Evolutionary conservation across 2,888 invertebrate genomes (phyloP), one percentile per base, ranked within the genome.

Genomic region (Hecatera dysodea): DNA sequence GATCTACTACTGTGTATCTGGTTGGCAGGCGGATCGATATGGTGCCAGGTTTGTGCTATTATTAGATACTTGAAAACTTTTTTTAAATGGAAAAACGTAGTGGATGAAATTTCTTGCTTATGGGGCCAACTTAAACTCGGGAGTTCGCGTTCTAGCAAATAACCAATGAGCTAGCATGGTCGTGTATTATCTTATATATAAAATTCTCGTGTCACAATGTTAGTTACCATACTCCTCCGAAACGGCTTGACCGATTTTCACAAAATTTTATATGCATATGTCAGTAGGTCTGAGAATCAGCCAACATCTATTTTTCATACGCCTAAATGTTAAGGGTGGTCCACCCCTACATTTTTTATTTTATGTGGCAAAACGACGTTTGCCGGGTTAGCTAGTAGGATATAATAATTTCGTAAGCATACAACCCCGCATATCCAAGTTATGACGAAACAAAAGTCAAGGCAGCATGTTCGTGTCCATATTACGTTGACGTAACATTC

Each of bases 1-100:
- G 99, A 82, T 98, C 99, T 8, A 99, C 99, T 0, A 99, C 99
- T 0, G 99, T 99, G 0, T 99, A 99, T 93, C 96, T 99, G 42
- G 99, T 99, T 7, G 99, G 99, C 86, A 98, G 98, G 86, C 97
- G 98, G 87, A 98, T 99, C 83, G 98, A 98, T 86, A 99, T 99
- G 98, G 98, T 98, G 53, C 97, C 97, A 72, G 96, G 96, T 96
- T 48, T 33, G 66, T 67, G 4, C 39, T 15, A 39, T 11, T 42
- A 15, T n/a, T 36, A 46, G 17, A 42, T 42, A 44, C 19, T 44
- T 19, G 11, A 12, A 39, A 12, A 3, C 12, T 39, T 6, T 24
- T 0, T 24, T 9, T 0, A 19, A 5, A 2, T n/a, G n/a, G 5
- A 15, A 22, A 27, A 2, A n/a, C 9, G 27, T 24, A n/a, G 36